Percentiles rank a stretch among this genome's conserved stretches.
phyloP scores from a whole-genome alignment of 2,888 invertebrate genomes.

The Drosophila limbata region DNA sequence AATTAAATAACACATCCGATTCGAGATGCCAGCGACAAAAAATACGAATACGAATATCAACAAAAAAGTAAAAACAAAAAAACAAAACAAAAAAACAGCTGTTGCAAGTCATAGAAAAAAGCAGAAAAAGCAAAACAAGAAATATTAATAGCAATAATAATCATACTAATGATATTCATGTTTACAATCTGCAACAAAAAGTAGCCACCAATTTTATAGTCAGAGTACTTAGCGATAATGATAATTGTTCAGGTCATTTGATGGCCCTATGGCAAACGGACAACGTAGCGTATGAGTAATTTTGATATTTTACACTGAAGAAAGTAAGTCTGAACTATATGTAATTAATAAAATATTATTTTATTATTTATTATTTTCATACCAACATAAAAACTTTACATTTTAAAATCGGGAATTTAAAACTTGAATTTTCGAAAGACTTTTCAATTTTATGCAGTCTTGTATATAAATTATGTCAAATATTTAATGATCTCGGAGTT shows the following conservation, averaged over 20 bases:
- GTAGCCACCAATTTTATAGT: conserved; percentile 38
- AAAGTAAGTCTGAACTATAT: no score
- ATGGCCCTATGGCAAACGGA: neutral
- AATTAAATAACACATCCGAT: conserved; percentile 54
- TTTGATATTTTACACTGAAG: neutral
- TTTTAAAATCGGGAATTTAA: no score
- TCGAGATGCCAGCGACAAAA: conserved; percentile 41
- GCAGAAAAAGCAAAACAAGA: conserved; percentile 22
- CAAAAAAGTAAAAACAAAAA: conserved; percentile 30
- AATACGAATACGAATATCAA: conserved; percentile 22
- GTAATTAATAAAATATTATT: no score
- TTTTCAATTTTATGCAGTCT: no score
- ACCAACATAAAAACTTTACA: no score
- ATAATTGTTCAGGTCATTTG: conserved; percentile 27
- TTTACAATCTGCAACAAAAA: conserved; percentile 8
- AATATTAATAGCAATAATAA: conserved; percentile 18
- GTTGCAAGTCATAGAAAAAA: conserved; percentile 7
- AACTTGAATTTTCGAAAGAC: no score
- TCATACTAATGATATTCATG: conserved; percentile 16
- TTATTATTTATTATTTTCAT: no score
- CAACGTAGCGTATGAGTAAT: conserved; percentile 27
- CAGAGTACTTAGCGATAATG: conserved; percentile 28
- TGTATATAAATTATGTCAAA: no score
- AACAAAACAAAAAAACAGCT: conserved; percentile 24
- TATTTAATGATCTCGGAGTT: no score